A percentile compares a stretch with the other conserved stretches of the same genome.
Conservation (phyloP, 2,888 invertebrate species). For the Heliconius cydno region DNA sequence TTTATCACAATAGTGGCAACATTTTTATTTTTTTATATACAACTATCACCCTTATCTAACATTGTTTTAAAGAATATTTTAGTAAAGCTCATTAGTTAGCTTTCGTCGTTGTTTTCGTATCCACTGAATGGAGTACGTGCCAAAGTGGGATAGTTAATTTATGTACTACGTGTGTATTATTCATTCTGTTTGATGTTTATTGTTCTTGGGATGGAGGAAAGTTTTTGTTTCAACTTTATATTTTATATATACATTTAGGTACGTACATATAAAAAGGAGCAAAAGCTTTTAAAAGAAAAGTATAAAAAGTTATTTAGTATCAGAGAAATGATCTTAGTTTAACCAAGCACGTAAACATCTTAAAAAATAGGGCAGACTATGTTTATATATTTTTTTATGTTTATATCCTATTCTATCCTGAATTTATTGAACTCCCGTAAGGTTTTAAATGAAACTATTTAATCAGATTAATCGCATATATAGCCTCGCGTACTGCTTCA, state of each 20-base stretch:
- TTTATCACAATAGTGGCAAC: constrained; percentile 26
- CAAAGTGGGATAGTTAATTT: constrained; percentile 29
- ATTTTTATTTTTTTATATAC: neutral
- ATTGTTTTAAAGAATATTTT: neutral
- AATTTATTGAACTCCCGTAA: neutral
- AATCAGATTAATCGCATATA: no score
- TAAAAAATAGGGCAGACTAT: neutral
- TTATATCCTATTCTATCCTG: neutral
- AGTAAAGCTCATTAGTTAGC: neutral
- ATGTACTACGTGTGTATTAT: constrained; percentile 27
- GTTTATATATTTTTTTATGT: neutral
- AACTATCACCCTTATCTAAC: constrained; percentile 25
- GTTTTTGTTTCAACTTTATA: constrained; percentile 10
- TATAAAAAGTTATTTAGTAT: constrained; percentile 15
- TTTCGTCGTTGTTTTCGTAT: constrained; percentile 3
- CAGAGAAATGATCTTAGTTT: neutral
- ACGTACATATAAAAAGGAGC: neutral
- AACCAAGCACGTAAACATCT: neutral
- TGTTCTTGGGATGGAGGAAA: constrained; percentile 12
- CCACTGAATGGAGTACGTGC: constrained; percentile 38
- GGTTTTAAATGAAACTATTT: no score
- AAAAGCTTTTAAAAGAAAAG: neutral
- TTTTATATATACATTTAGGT: neutral
- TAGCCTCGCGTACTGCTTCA: no score
- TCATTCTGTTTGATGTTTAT: constrained; percentile 26